Evolutionary conservation across 2,888 invertebrate species (phyloP), one percentile per base, ranked within the genome.

Genomic region (Aspidapion aeneum): DNA sequence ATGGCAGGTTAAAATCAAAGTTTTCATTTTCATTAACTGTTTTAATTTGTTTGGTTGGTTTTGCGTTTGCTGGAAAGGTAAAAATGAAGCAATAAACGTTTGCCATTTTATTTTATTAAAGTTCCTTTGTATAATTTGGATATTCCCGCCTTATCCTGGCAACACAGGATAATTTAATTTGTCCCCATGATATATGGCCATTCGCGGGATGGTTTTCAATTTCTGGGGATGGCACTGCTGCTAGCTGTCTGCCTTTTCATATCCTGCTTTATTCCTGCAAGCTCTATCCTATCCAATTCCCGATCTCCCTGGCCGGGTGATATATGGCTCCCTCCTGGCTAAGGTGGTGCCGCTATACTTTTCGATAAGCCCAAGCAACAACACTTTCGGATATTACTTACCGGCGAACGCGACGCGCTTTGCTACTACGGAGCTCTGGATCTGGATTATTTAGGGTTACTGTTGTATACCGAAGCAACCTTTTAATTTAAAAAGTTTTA

Each of bases 91-190:
- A n/a, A n/a, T n/a, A n/a, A n/a, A n/a, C n/a, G n/a, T n/a, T n/a
- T n/a, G n/a, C n/a, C n/a, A n/a, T n/a, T n/a, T n/a, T n/a, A n/a
- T n/a, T n/a, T n/a, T n/a, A n/a, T n/a, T n/a, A n/a, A n/a, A n/a
- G n/a, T n/a, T n/a, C n/a, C n/a, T n/a, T n/a, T n/a, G n/a, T n/a
- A n/a, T n/a, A n/a, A n/a, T n/a, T n/a, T n/a, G n/a, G n/a, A n/a
- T n/a, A 35, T 35, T 35, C 35, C 35, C 3, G 35, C 35, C 35
- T 35, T 35, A 35, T 35, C 35, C 35, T 35, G 35, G 35, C 3
- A n/a, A 81, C 80, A 80, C 79, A 81, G 81, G 83, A 82, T 83
- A 83, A 83, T 83, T 83, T 82, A 83, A 83, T 83, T 83, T 83
- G 82, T 83, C 82, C 79, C 76, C 74, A 81, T 82, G 82, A 83